Evolutionary conservation across 64 coral and sea anemone genomes (phyloP), one percentile per base, ranked within the genome.

Genomic region (Trachythela sp.): DNA sequence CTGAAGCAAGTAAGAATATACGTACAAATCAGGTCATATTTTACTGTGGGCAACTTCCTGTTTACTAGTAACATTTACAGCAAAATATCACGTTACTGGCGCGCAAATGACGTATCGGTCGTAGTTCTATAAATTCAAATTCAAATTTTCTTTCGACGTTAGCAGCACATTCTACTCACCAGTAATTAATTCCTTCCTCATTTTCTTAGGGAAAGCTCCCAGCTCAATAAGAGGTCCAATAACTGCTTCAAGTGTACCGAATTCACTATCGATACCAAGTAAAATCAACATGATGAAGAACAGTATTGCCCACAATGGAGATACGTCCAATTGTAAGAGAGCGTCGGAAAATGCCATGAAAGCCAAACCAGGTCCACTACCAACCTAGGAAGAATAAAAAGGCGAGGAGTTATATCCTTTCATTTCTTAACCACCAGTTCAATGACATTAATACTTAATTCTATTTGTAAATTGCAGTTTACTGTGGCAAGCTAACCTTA

Each of bases 301-400:
- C 20, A 80, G 34, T 17, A 80, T 39, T 13, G 75, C 32, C 75
- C 75, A 80, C 75, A 80, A 80, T 6, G 75, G 75, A 15, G 75
- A 80, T 29, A 80, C 75, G 37, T 80, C 75, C 38, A 80, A 22
- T 22, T 80, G 75, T 39, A 80, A 39, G 34, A 80, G 75, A 15
- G 75, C 75, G 17, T 80, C 75, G 32, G 37, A 80, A 80, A 80
- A 80, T 80, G 75, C 75, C 75, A 80, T 80, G 75, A 80, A 80
- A 22, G 75, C 75, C 75, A 80, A 80, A 13, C 75, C 75, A 29
- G 75, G 33, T 80, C 75, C 75, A 80, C 38, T 39, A 17, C 75
- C 75, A 80, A 80, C 75, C 75, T 80, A 36, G 30, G 15, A 22
- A 80, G 35, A 37, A 80, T 22, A 36, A 80, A 30, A 38, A 34